Evolutionary conservation across 2,113 vertebrate species (phyloP).

Genomic region (Mirounga angustirostris): DNA sequence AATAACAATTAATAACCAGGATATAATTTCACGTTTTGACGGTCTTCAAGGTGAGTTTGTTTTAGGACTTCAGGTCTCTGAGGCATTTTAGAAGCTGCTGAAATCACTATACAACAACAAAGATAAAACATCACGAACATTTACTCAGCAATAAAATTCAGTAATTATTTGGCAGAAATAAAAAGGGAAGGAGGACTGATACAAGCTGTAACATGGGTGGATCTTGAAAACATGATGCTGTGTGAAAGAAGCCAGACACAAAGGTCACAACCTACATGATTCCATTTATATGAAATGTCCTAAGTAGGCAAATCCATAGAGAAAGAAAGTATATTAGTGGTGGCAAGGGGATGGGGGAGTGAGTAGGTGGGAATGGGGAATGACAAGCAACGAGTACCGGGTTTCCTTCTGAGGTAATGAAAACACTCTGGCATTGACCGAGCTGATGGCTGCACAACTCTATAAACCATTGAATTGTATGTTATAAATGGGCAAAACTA

Average conservation of each 20-base stretch:
- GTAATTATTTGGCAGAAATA: neutral
- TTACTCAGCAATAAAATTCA: neutral
- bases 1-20: neutral
- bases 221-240: neutral
- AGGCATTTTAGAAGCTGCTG: neutral
- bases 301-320: neutral
- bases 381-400: neutral
- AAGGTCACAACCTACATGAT: too few relatives aligned
- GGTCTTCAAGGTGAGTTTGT: neutral
- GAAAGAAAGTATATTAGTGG: neutral
- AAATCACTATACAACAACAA: neutral
- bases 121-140: neutral
- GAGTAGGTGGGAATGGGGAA: neutral
- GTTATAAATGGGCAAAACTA: neutral
- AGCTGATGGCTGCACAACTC: neutral
- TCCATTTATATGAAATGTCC: neutral
- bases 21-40: neutral
- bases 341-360: accelerated
- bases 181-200: neutral
- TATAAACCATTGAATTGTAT: neutral
- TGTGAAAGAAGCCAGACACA: neutral
- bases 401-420: neutral
- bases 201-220: neutral
- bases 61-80: neutral
- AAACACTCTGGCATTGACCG: neutral